These are phyloP conservation scores for Brenthis ino DNA, from an alignment of 2,888 invertebrate genomes.

Conservation along the genomic window DNA sequence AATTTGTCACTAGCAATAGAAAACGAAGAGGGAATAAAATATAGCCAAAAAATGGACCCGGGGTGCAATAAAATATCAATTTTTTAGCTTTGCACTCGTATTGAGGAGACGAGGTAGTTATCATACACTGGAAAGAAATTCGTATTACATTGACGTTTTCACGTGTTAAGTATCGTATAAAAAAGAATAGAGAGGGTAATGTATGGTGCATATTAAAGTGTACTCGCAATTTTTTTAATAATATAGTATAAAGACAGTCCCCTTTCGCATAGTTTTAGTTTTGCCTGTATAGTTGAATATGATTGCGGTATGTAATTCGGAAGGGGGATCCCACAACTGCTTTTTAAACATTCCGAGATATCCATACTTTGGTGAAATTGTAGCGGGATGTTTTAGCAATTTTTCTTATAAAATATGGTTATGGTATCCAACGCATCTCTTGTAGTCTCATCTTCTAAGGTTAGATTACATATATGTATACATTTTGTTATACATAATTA, in stretches of 20 bases:
- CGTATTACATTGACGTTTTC: conserved; percentile 44
- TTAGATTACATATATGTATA: too few relatives aligned
- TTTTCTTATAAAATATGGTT: background rate
- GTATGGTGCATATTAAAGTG: conserved; percentile 15
- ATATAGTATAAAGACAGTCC: conserved; percentile 33
- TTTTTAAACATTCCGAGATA: conserved; percentile 43
- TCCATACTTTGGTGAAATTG: conserved; percentile 11
- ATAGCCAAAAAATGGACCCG: conserved; percentile 74
- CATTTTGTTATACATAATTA: too few relatives aligned
- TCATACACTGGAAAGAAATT: background rate
- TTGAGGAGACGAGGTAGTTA: background rate
- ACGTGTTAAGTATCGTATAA: background rate
- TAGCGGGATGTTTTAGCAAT: background rate
- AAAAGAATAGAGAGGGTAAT: conserved; percentile 17
- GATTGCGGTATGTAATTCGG: conserved; percentile 44
- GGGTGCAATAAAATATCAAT: conserved; percentile 80
- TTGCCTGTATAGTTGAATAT: conserved; percentile 47
- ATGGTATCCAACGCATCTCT: too few relatives aligned
- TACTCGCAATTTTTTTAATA: background rate
- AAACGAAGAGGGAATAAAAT: conserved; percentile 72
- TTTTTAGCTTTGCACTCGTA: conserved; percentile 56
- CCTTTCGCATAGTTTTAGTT: conserved; percentile 66
- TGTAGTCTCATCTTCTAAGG: too few relatives aligned
- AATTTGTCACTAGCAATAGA: conserved; percentile 46
- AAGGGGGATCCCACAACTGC: conserved; percentile 46